Percentiles rank a stretch among this genome's conserved stretches.
Conservation (phyloP, 2,113 vertebrate genomes). For the Phainopepla nitens region DNA sequence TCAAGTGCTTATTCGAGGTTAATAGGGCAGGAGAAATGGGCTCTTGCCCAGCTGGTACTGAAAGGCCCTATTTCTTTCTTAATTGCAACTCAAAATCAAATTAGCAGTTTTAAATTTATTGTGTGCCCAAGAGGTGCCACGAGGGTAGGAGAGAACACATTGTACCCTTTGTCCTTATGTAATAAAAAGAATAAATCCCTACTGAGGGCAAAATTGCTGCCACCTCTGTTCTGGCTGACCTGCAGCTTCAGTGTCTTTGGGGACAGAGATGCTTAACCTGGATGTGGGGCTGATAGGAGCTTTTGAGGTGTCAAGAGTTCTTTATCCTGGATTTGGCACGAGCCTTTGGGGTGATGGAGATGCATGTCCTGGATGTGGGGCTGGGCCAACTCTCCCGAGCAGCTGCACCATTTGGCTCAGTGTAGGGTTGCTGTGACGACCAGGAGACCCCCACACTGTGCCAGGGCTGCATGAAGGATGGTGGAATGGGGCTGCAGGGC, state of each 20-base stretch:
- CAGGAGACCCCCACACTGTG: background rate
- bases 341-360: background rate
- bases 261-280: background rate
- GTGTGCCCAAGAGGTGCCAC: background rate
- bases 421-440: no score
- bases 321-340: background rate
- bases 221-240: background rate
- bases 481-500: no score
- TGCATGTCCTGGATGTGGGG: background rate
- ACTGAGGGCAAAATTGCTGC: background rate
- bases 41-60: background rate
- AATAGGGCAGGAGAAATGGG: constrained; percentile 13
- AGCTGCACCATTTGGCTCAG: accelerated
- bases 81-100: constrained; percentile 50
- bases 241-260: accelerated
- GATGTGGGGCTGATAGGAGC: background rate
- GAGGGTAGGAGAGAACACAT: accelerated
- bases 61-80: constrained; percentile 24
- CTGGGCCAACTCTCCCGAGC: background rate
- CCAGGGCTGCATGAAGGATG: background rate
- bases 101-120: constrained; percentile 40
- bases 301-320: background rate
- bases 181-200: constrained; percentile 2
- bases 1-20: background rate
- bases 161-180: background rate